Evolutionary conservation across 2,797 vertebrate species (phyloP).

Genomic region (Chelonia mydas): DNA sequence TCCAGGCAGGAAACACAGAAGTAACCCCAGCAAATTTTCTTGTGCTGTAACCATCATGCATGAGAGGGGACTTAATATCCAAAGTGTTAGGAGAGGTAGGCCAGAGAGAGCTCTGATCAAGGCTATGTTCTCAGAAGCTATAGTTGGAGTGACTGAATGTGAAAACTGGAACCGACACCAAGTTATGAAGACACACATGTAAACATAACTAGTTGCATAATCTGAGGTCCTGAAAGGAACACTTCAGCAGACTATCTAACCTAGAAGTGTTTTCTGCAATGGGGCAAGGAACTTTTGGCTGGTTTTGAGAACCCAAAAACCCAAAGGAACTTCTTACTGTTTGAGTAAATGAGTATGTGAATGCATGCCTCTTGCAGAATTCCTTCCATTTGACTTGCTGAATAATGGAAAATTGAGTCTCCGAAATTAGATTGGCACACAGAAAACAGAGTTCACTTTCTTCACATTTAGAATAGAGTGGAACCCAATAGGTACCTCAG

Average conservation of each 20-base stretch:
- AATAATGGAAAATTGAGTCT: no score
- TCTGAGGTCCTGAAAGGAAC: not conserved
- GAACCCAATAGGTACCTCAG: no score
- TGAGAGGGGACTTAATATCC: not conserved
- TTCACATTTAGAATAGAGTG: no score
- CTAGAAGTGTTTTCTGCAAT: not conserved
- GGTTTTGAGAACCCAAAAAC: no score
- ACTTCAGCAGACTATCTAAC: not conserved
- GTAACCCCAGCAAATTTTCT: not conserved
- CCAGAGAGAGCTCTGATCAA: not conserved
- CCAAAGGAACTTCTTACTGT: no score
- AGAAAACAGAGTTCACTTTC: no score
- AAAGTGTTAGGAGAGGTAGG: not conserved
- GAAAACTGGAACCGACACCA: not conserved
- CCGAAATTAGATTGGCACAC: no score
- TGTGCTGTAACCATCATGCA: not conserved
- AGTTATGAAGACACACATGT: not conserved
- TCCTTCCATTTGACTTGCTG: no score
- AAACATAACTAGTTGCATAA: not conserved
- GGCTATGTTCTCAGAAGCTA: not conserved
- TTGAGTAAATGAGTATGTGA: no score
- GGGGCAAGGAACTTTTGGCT: not conserved
- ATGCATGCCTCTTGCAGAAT: no score
- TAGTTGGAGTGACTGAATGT: not conserved
- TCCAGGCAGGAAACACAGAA: not conserved